A percentile compares a stretch with the other conserved stretches of the same genome.
Conservation (phyloP, 2,113 vertebrate species). For the Symphodus melops region DNA sequence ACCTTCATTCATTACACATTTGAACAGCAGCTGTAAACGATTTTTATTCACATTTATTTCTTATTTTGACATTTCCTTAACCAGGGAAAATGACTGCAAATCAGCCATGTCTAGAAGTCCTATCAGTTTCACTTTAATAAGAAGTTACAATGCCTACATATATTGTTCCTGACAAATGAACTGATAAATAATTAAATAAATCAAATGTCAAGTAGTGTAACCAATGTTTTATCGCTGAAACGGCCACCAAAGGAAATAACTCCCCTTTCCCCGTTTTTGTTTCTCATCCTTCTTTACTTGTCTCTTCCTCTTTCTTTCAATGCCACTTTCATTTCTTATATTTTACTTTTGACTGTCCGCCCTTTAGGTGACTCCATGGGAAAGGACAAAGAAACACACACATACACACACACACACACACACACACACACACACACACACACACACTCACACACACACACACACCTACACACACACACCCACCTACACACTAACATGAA, state of each 20-base stretch:
- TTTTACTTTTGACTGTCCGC: conserved; percentile 22
- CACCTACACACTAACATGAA: background rate
- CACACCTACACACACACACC: conserved; percentile 18
- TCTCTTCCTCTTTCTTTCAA: conserved; percentile 13
- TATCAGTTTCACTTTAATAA: no score
- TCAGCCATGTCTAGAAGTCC: no score
- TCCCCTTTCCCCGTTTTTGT: background rate
- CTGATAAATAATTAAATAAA: background rate
- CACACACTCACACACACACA: conserved; percentile 24
- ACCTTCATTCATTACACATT: background rate
- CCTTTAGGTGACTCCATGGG: conserved; percentile 39
- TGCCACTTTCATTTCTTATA: conserved; percentile 28
- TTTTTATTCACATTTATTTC: no score
- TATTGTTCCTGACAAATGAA: no score
- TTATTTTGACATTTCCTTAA: no score
- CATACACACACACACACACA: conserved; percentile 13
- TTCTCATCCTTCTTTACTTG: conserved; percentile 1
- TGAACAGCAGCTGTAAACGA: background rate
- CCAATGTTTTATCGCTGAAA: conserved; percentile 11
- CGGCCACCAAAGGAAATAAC: conserved; percentile 3
- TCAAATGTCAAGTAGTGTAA: conserved; percentile 34
- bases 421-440: no score
- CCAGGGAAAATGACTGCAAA: no score
- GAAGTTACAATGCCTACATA: no score
- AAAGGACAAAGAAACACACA: conserved; percentile 62